Conservation (phyloP, 2,888 invertebrate species). For the Azorinus chamasolen region DNA sequence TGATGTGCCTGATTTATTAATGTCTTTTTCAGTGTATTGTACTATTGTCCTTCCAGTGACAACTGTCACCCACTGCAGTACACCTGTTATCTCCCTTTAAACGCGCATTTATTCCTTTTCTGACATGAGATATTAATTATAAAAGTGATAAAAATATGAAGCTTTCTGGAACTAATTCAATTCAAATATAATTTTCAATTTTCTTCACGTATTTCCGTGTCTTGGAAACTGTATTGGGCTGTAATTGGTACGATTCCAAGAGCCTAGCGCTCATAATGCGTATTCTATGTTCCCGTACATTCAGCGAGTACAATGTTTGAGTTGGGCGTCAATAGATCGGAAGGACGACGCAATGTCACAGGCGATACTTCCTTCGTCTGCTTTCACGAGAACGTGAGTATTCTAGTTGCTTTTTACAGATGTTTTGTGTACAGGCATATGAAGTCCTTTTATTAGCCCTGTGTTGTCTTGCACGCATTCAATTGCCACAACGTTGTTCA, state of each 20-base stretch:
- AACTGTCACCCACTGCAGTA: slow-evolving; percentile 22
- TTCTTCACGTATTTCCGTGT: slow-evolving; percentile 58
- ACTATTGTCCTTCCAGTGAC: no score
- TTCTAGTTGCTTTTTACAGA: slow-evolving; percentile 43
- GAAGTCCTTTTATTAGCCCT: slow-evolving; percentile 57
- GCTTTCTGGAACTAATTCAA: slow-evolving; percentile 48
- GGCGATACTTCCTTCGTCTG: slow-evolving; percentile 53
- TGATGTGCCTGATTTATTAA: no score
- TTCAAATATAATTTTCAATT: slow-evolving; percentile 48
- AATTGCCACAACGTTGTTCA: not conserved
- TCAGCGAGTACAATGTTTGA: slow-evolving; percentile 37
- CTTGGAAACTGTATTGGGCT: slow-evolving; percentile 57
- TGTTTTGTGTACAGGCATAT: slow-evolving; percentile 59
- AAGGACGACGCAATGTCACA: slow-evolving; percentile 50
- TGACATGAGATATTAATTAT: slow-evolving; percentile 53
- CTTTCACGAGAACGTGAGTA: slow-evolving; percentile 50
- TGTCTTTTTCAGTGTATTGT: no score
- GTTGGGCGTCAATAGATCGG: slow-evolving; percentile 51
- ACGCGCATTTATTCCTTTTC: not conserved
- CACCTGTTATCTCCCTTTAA: slow-evolving; percentile 27
- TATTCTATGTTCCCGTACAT: slow-evolving; percentile 49
- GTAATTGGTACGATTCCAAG: slow-evolving; percentile 50
- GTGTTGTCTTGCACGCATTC: slow-evolving; percentile 34
- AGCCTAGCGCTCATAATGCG: slow-evolving; percentile 45
- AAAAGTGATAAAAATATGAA: slow-evolving; percentile 39